Percentiles rank a stretch among this genome's conserved stretches.
Evolutionary conservation across 1,140 invertebrate species (phyloP).

Genomic region (Nephila pilipes): DNA sequence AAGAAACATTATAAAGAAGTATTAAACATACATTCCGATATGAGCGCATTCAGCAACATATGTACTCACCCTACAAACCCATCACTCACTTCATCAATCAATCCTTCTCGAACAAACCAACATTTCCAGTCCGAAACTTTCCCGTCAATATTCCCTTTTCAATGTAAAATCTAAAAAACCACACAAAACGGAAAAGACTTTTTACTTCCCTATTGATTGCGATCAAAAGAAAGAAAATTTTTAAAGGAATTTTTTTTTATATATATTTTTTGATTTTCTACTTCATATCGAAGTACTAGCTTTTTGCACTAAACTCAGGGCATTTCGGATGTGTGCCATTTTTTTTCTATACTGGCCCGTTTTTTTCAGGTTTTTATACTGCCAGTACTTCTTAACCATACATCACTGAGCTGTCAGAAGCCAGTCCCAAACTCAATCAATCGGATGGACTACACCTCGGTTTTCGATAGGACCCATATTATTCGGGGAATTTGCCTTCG

Average conservation of each 20-base stretch:
- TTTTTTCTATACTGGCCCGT: too few species aligned
- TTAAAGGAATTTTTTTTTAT: not conserved
- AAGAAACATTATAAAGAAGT: too few species aligned
- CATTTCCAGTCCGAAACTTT: not conserved
- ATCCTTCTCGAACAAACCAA: not conserved
- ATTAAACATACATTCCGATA: too few species aligned
- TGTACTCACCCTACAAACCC: not conserved
- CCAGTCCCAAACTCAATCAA: conserved; percentile 65
- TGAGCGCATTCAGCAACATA: not conserved
- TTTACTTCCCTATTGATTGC: not conserved
- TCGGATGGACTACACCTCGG: conserved; percentile 25
- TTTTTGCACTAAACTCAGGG: conserved; percentile 48
- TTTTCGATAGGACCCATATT: conserved; percentile 55
- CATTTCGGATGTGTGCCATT: conserved; percentile 9
- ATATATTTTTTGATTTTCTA: not conserved
- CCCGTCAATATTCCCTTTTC: not conserved
- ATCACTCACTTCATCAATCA: not conserved
- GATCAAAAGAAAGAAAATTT: not conserved
- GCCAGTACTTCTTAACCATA: conserved; percentile 39
- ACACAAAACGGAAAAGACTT: not conserved
- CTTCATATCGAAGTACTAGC: not conserved
- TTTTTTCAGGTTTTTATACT: conserved; percentile 6
- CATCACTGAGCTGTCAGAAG: conserved; percentile 64
- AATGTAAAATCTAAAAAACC: not conserved
- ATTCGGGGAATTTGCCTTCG: conserved; percentile 63